Conservation (phyloP, 2,113 vertebrate species). For the Serinus canaria region DNA sequence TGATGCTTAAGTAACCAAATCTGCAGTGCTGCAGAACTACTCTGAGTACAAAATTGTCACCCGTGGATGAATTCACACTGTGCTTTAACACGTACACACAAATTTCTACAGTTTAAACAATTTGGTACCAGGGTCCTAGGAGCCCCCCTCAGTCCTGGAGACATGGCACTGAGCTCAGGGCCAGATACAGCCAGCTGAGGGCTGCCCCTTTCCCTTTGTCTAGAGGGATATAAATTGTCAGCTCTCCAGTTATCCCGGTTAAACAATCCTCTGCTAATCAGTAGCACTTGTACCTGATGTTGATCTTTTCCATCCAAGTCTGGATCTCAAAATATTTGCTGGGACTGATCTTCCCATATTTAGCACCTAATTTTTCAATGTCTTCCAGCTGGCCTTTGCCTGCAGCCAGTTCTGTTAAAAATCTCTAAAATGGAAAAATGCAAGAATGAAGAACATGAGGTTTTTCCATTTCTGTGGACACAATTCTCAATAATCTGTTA, state of each 20-base stretch:
- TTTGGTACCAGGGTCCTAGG: not conserved
- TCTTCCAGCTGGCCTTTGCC: slow-evolving; percentile 79
- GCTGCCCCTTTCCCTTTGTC: accelerated
- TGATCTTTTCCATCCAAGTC: slow-evolving; percentile 64
- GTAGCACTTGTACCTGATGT: slow-evolving; percentile 70
- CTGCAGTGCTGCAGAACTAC: not conserved
- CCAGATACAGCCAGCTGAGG: not conserved
- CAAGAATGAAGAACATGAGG: not conserved
- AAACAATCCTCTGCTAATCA: not conserved
- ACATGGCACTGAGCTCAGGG: not conserved
- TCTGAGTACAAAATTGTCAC: not conserved
- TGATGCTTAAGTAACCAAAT: not conserved
- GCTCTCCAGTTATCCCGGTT: accelerated
- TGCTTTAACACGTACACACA: not conserved
- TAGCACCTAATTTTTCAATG: slow-evolving; percentile 72
- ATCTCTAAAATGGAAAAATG: slow-evolving; percentile 70
- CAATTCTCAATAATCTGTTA: not conserved
- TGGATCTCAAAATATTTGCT: slow-evolving; percentile 74
- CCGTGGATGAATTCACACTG: not conserved
- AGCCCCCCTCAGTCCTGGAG: not conserved
- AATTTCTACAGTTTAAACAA: not conserved
- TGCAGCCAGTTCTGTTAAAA: slow-evolving; percentile 81
- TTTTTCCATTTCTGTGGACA: not conserved
- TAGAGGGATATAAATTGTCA: not conserved
- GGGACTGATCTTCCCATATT: slow-evolving; percentile 75